A percentile compares a stretch with the other conserved stretches of the same genome.
phyloP scores from a whole-genome alignment of 1,140 invertebrate genomes.

The Apis cerana region DNA sequence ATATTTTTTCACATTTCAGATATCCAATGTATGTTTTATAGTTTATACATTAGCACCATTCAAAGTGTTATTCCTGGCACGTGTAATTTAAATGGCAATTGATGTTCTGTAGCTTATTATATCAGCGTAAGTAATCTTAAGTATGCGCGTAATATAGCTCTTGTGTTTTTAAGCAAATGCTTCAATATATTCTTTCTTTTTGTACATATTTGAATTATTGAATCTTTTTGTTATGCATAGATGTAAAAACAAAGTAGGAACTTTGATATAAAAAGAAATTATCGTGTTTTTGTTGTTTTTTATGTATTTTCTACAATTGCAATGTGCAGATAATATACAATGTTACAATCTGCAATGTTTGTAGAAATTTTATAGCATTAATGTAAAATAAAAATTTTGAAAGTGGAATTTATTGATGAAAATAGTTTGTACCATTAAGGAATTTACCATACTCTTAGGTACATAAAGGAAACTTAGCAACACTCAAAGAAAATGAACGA shows the following conservation, averaged over 20 bases:
- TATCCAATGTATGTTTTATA: conserved; percentile 71
- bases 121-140: conserved; percentile 67
- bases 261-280: background rate
- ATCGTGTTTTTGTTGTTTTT: conserved; percentile 8
- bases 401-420: conserved; percentile 33
- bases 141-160: conserved; percentile 52
- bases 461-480: conserved; percentile 79
- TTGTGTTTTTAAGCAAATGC: conserved; percentile 5
- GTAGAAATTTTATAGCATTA: conserved; percentile 40
- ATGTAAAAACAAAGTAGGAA: background rate
- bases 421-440: conserved; percentile 60
- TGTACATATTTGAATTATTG: conserved; percentile 21
- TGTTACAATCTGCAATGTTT: conserved; percentile 47
- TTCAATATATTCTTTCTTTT: conserved; percentile 17
- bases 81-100: conserved; percentile 68
- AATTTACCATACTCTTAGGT: conserved; percentile 73
- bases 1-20: conserved; percentile 74
- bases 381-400: conserved; percentile 35
- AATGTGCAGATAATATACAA: conserved; percentile 39
- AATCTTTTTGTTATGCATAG: conserved; percentile 2
- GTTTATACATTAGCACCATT: conserved; percentile 70
- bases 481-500: conserved; percentile 76
- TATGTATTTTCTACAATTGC: conserved; percentile 14
- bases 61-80: conserved; percentile 72
- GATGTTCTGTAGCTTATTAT: conserved; percentile 66